A percentile compares a stretch with the other conserved stretches of the same genome.
phyloP scores from a whole-genome alignment of 2,113 vertebrate species.

The Triplophysa rosa region DNA sequence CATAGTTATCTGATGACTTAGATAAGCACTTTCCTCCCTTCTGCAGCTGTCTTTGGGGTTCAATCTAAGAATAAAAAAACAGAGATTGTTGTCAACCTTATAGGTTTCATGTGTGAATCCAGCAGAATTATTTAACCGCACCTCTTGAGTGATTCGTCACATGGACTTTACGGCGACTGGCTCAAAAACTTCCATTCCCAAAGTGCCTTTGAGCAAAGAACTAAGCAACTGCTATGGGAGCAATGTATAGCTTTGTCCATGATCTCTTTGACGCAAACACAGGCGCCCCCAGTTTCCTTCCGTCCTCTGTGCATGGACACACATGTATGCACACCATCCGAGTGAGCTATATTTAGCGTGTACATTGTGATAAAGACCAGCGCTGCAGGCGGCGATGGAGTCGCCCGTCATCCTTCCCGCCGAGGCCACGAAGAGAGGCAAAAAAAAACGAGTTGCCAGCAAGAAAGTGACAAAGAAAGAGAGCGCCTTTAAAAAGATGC shows the following conservation, averaged over 20 bases:
- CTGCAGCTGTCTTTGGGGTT: background rate
- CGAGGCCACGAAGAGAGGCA: constrained; percentile 22
- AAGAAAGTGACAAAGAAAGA: constrained; percentile 57
- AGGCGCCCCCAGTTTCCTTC: background rate
- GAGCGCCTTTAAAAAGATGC: constrained; percentile 56
- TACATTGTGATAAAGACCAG: constrained; percentile 43
- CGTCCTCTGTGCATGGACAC: background rate
- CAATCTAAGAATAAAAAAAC: too few species aligned
- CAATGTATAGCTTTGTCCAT: background rate
- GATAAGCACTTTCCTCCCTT: background rate
- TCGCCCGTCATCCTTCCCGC: constrained; percentile 23
- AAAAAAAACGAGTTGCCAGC: constrained; percentile 42
- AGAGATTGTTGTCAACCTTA: background rate
- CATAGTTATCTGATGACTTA: background rate
- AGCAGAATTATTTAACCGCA: too few species aligned
- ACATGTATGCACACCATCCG: background rate
- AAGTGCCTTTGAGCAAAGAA: background rate
- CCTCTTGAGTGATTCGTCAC: too few species aligned
- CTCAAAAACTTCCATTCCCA: background rate
- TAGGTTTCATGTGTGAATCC: constrained; percentile 2
- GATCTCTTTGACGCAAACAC: constrained; percentile 15
- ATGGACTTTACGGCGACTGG: background rate
- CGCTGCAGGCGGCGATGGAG: constrained; percentile 30
- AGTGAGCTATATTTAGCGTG: constrained; percentile 48
- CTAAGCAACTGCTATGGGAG: background rate